Conservation (phyloP, 2,113 vertebrate species). For the Ctenomys sociabilis region DNA sequence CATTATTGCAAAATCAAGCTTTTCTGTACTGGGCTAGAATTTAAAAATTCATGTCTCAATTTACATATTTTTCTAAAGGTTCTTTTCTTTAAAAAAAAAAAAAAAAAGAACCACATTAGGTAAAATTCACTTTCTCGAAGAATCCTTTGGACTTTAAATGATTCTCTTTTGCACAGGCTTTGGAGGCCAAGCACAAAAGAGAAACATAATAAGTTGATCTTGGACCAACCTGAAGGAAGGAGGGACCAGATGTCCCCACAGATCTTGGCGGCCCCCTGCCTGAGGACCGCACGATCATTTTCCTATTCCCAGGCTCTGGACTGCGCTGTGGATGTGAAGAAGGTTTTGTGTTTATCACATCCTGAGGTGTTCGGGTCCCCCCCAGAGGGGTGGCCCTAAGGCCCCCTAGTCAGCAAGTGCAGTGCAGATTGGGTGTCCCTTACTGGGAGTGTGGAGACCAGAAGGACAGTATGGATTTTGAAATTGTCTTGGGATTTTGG, state of each 20-base stretch:
- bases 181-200: background rate
- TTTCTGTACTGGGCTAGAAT: background rate
- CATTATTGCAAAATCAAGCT: constrained; percentile 44
- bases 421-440: background rate
- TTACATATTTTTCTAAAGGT: background rate
- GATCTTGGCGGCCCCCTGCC: background rate
- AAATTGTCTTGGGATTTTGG: background rate
- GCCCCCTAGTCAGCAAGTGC: background rate
- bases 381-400: background rate
- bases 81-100: background rate
- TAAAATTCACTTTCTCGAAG: constrained; percentile 4
- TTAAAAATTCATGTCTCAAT: constrained; percentile 25
- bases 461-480: background rate
- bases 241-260: background rate
- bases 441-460: background rate
- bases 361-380: background rate
- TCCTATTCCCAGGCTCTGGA: background rate
- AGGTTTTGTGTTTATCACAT: background rate
- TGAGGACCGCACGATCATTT: background rate
- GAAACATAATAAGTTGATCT: constrained; percentile 31
- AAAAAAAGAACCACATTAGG: background rate
- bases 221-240: background rate
- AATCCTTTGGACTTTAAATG: constrained; percentile 44
- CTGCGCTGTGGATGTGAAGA: background rate
- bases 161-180: background rate